Evolutionary conservation across 2,113 vertebrate genomes (phyloP), one percentile per base, ranked within the genome.

Genomic region (Solea solea): DNA sequence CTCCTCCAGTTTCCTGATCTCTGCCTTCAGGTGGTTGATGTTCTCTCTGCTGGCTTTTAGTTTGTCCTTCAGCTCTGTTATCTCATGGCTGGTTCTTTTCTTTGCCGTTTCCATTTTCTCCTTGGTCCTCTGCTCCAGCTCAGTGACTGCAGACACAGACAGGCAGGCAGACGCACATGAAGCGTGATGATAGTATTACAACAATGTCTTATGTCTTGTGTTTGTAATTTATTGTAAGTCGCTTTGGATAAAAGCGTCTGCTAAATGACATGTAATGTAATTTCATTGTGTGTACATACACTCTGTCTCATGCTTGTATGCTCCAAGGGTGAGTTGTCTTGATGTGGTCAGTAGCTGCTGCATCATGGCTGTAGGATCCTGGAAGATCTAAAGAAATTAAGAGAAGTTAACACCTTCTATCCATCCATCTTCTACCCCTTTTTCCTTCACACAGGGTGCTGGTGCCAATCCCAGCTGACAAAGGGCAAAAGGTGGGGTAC

Each of bases 331-430:
- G 69, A 99, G 95, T 40, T 99, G 97, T 64, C 97, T 96, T 63
- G 96, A 97, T 0, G 98, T 98, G 61, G 97, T 99, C 74, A 99
- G 81, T 34, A 99, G 93, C 62, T 99, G 98, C 73, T 99, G 98
- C 98, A 99, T 99, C 98, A 99, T 99, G 60, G 97, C 98, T 73
- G 97, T 98, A 34, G 98, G 98, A 86, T 99, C 98, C 85, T 99
- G 97, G 90, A 99, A 99, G 90, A 99, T 99, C 98, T 99, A 85
- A 52, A 55, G 65, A 14, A 13, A 40, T n/a, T 21, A 21, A 21
- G 21, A 21, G 21, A 21, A 21, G 21, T 21, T 21, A 21, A 21
- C n/a, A n/a, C n/a, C n/a, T n/a, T n/a, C n/a, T n/a, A n/a, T n/a
- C n/a, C n/a, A n/a, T n/a, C n/a, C n/a, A n/a, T n/a, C n/a, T n/a